A percentile compares a stretch with the other conserved stretches of the same genome.
Evolutionary conservation across 2,113 vertebrate genomes (phyloP).

Genomic region (Ctenodactylus gundi): DNA sequence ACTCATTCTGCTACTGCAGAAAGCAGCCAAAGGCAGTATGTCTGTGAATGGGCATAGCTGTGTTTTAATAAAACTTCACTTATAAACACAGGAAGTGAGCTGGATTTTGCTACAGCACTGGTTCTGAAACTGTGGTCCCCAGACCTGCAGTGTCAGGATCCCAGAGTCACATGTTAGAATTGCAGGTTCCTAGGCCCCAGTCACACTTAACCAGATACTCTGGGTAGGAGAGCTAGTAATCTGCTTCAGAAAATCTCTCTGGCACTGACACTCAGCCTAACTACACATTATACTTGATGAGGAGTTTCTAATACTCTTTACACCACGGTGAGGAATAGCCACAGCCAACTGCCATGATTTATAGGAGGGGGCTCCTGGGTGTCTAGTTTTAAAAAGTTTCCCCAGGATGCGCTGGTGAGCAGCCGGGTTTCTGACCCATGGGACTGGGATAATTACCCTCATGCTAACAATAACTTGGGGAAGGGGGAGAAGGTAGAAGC

Average conservation of each 20-base stretch:
- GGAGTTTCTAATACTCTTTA: not conserved
- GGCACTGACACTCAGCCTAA: not conserved
- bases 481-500: too few relatives aligned
- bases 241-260: not conserved
- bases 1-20: not conserved
- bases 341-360: not conserved
- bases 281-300: not conserved
- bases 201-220: not conserved
- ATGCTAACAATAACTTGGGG: not conserved
- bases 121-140: not conserved
- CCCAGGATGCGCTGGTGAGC: too few relatives aligned
- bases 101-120: not conserved
- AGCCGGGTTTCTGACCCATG: not conserved
- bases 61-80: not conserved
- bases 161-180: not conserved
- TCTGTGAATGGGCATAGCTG: not conserved
- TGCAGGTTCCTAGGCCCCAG: not conserved
- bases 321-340: too few relatives aligned
- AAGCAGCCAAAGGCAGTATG: not conserved
- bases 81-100: not conserved
- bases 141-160: not conserved
- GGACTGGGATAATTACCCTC: not conserved
- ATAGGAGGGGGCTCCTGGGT: not conserved
- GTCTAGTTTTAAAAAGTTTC: not conserved
- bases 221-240: not conserved